Conservation (phyloP, 1,140 invertebrate genomes). For the Bombus confusus region DNA sequence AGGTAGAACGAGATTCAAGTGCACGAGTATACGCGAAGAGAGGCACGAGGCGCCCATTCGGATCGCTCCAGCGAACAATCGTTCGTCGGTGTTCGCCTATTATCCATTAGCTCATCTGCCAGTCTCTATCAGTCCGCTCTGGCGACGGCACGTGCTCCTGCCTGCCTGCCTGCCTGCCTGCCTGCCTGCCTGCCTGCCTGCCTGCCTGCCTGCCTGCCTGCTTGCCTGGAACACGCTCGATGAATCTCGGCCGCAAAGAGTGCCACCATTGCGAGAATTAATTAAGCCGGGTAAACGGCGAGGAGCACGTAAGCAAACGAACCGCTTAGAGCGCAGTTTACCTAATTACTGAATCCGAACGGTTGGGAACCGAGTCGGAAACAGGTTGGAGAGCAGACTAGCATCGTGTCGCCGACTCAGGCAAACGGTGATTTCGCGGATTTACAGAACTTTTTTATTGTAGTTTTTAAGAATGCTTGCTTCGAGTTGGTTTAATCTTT, state of each 20-base stretch:
- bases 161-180: too few species aligned
- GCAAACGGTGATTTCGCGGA: too few species aligned
- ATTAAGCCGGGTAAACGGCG: constrained; percentile 22
- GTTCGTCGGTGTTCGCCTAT: constrained; percentile 11
- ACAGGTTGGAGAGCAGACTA: not conserved
- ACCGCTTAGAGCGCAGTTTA: constrained; percentile 11
- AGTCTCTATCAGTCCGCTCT: not conserved
- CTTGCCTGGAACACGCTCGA: not conserved
- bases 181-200: too few species aligned
- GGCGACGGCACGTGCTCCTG: constrained; percentile 17
- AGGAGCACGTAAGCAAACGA: constrained; percentile 29
- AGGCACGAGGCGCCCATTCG: not conserved
- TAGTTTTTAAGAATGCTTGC: too few species aligned
- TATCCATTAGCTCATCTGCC: constrained; percentile 27
- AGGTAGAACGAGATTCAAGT: not conserved
- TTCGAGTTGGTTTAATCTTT: too few species aligned
- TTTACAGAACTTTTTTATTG: too few species aligned
- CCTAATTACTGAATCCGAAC: constrained; percentile 22
- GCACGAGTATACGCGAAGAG: not conserved
- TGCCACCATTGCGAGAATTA: constrained; percentile 26
- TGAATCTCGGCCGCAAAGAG: constrained; percentile 21
- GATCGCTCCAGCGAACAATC: constrained; percentile 12
- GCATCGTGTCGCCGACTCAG: not conserved
- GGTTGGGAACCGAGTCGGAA: not conserved
- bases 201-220: too few species aligned